Evolutionary conservation across 2,113 vertebrate species (phyloP).

Genomic region (Phylloscopus trochiloides): DNA sequence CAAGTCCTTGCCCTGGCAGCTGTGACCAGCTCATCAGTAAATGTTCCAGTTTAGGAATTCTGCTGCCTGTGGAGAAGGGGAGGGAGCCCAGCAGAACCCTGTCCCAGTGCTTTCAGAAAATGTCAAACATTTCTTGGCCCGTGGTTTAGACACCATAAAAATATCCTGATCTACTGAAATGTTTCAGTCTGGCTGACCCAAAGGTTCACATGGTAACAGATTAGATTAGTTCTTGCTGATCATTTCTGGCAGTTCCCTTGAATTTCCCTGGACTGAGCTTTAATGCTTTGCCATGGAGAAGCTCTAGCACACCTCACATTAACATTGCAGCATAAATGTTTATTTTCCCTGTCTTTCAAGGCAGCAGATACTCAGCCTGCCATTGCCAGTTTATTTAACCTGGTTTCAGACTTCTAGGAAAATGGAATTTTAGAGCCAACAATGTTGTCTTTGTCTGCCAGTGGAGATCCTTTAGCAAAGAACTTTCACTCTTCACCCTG

Average conservation of each 20-base stretch:
- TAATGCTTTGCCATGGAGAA: neutral
- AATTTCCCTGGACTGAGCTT: neutral
- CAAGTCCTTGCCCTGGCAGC: neutral
- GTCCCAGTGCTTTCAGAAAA: neutral
- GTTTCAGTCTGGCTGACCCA: neutral
- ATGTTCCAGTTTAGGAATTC: neutral
- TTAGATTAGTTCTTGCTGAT: neutral
- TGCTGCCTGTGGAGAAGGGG: neutral
- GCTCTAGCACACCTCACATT: neutral
- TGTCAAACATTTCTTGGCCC: neutral
- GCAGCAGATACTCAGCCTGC: neutral
- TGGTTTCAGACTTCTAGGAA: neutral
- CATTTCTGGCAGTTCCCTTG: neutral
- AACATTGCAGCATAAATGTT: neutral
- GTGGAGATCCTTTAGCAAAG: neutral
- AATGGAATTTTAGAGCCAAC: neutral
- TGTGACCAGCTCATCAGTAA: neutral
- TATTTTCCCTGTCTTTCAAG: neutral
- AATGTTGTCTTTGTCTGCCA: neutral
- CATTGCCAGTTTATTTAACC: neutral
- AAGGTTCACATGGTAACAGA: neutral
- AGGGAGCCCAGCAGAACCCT: neutral
- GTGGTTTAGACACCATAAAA: neutral
- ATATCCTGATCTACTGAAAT: neutral
- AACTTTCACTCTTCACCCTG: slow-evolving; percentile 31